phyloP scores from a whole-genome alignment of 2,888 invertebrate genomes.

The Torymus tubicola region DNA sequence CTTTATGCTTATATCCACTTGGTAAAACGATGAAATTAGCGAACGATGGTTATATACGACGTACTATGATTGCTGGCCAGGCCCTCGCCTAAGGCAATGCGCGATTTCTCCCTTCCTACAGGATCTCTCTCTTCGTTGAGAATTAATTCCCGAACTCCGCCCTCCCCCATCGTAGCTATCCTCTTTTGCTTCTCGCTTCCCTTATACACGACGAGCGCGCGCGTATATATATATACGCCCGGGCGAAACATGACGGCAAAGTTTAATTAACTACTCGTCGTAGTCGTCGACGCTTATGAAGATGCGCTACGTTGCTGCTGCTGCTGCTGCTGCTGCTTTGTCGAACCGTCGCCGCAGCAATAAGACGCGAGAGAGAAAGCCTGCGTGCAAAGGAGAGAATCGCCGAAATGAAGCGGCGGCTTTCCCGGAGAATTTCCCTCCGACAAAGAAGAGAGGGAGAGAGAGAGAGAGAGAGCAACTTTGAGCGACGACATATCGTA shows the following conservation, averaged over 20 bases:
- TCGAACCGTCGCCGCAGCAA: background rate
- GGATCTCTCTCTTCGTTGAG: background rate
- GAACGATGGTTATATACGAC: too few species aligned
- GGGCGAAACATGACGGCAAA: conserved; percentile 29
- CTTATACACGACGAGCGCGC: background rate
- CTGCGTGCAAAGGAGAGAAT: conserved; percentile 6
- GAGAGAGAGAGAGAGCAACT: background rate
- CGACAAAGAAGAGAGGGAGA: background rate
- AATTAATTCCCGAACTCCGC: conserved; percentile 33
- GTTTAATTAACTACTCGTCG: conserved; percentile 41
- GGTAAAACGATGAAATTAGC: background rate
- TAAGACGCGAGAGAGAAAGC: background rate
- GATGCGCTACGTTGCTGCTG: conserved; percentile 42
- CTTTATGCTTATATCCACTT: conserved; percentile 28
- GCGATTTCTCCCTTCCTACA: too few species aligned
- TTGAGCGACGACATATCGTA: too few species aligned
- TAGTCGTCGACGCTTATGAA: background rate
- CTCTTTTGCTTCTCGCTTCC: background rate
- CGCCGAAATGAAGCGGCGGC: background rate
- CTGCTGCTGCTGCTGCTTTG: background rate
- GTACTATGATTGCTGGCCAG: background rate
- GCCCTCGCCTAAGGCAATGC: background rate
- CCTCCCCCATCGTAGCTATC: too few species aligned
- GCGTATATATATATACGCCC: too few species aligned
- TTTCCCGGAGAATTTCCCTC: too few species aligned